These are phyloP conservation scores for Microcebus tavaratra DNA, from an alignment of 2,113 vertebrate genomes.

Conservation along the genomic window DNA sequence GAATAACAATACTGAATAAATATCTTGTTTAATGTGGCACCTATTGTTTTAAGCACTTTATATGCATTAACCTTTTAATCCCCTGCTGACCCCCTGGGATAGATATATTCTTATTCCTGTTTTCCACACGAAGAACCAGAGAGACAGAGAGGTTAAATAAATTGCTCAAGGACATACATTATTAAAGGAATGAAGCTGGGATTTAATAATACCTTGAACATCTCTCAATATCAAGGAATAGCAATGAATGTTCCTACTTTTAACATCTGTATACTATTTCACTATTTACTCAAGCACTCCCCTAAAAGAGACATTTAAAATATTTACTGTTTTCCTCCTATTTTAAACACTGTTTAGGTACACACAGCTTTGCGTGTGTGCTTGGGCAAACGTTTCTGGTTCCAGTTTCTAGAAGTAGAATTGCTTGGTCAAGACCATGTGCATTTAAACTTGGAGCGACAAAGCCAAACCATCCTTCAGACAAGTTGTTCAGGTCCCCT, in stretches of 20 bases:
- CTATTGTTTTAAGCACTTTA: background rate
- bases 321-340: background rate
- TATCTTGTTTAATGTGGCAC: background rate
- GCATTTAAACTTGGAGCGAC: background rate
- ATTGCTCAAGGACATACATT: background rate
- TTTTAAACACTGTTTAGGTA: background rate
- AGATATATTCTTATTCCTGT: background rate
- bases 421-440: background rate
- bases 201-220: background rate
- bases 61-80: background rate
- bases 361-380: background rate
- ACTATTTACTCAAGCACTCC: background rate
- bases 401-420: background rate
- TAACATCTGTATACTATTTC: background rate
- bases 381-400: background rate
- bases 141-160: background rate
- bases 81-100: background rate
- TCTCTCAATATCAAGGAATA: background rate
- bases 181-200: background rate
- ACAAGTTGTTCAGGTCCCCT: background rate
- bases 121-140: background rate
- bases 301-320: background rate
- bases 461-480: background rate
- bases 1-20: background rate
- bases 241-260: background rate